Evolutionary conservation across 1,140 invertebrate genomes (phyloP).

Genomic region (Panulirus ornatus): DNA sequence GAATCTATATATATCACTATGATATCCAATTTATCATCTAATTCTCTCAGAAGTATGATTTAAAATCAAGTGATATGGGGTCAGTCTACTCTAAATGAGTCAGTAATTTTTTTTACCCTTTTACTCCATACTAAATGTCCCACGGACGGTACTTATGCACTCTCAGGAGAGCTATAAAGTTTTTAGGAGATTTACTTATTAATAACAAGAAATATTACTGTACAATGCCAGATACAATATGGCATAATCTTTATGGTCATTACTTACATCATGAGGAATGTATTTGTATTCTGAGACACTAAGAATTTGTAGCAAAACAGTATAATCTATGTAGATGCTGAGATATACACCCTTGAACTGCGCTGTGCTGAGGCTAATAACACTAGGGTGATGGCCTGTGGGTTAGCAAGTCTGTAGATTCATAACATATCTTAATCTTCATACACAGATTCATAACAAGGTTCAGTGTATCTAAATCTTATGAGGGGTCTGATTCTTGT

Average conservation of each 20-base stretch:
- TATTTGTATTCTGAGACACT: constrained; percentile 55
- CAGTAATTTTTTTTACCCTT: constrained; percentile 48
- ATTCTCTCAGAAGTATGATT: constrained; percentile 26
- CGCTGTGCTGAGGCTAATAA: constrained; percentile 35
- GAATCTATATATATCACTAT: constrained; percentile 30
- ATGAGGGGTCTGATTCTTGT: not conserved
- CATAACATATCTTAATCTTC: not conserved
- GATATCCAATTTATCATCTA: constrained; percentile 25
- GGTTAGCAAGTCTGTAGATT: constrained; percentile 4
- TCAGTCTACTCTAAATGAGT: constrained; percentile 39
- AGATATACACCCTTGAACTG: constrained; percentile 37
- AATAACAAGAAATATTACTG: constrained; percentile 58
- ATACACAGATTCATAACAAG: not conserved
- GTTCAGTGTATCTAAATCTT: too few species aligned
- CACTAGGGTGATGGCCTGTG: not conserved
- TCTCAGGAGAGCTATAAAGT: constrained; percentile 55
- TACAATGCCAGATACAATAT: constrained; percentile 70
- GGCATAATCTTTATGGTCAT: constrained; percentile 42
- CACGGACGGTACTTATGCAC: constrained; percentile 66
- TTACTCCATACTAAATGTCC: constrained; percentile 58
- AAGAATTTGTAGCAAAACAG: constrained; percentile 48
- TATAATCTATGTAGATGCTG: constrained; percentile 57
- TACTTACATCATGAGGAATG: constrained; percentile 70
- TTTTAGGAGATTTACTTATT: constrained; percentile 55
- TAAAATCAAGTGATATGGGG: constrained; percentile 21